Percentiles rank a stretch among this genome's conserved stretches.
These are phyloP conservation scores for Fregetta grallaria DNA, from an alignment of 2,113 vertebrate species.

Conservation along the genomic window DNA sequence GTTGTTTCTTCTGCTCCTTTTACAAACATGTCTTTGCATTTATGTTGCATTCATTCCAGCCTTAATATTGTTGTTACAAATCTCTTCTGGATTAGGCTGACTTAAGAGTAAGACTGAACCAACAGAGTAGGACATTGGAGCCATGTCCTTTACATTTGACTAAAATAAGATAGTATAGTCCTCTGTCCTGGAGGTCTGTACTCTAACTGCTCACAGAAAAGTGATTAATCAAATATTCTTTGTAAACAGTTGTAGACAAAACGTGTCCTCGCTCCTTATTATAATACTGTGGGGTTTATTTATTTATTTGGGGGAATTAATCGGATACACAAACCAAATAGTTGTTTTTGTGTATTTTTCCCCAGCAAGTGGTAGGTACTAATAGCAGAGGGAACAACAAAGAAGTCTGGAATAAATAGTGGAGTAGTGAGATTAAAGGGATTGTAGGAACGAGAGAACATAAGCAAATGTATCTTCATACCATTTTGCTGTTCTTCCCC, in stretches of 20 bases:
- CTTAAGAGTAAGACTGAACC: background rate
- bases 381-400: background rate
- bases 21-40: background rate
- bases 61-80: background rate
- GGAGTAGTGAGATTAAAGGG: background rate
- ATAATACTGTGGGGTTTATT: background rate
- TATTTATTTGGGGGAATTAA: background rate
- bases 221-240: background rate
- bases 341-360: background rate
- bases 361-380: background rate
- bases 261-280: background rate
- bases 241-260: background rate
- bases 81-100: background rate
- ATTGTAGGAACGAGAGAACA: background rate
- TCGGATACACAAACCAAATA: background rate
- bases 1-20: background rate
- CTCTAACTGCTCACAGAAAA: background rate
- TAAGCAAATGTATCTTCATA: background rate
- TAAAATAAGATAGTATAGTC: background rate
- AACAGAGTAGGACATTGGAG: background rate
- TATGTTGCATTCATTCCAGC: background rate
- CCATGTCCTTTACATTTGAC: background rate
- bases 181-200: background rate
- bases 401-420: background rate
- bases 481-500: background rate